Evolutionary conservation across 2,113 vertebrate genomes (phyloP), one percentile per base, ranked within the genome.

Genomic region (Grallaria varia): DNA sequence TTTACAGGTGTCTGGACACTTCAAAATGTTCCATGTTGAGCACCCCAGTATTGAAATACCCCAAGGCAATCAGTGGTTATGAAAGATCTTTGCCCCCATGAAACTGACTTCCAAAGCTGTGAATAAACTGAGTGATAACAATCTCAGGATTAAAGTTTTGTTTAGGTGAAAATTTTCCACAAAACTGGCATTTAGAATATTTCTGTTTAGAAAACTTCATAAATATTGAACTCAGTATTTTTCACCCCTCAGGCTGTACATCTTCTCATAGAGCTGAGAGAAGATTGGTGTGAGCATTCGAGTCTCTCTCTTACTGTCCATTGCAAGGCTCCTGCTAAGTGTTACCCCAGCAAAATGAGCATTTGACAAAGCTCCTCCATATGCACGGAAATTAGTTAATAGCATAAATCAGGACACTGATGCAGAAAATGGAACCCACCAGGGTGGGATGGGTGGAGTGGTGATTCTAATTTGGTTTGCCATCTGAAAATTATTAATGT

Each of bases 401-500:
- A 66, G 62, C 62, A 68, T 31, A 87, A 94, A 89, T 11, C 42
- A 58, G 23, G 53, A 93, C 75, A 76, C 31, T 42, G 71, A 62
- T 85, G 87, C 55, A 91, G 78, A 91, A 95, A 94, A 74, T 90
- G 82, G 52, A 93, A 68, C 72, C 47, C n/a, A 71, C 68, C 27
- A 59, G 75, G 30, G 59, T 81, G 59, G 84, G 39, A 62, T 84
- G 7, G 80, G 81, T 72, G 80, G 88, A 90, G 69, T 31, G 55
- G 39, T 85, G 95, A 71, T 82, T 93, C 71, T 87, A 72, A 85
- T 90, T 71, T 50, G 82, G 33, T 39, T 67, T 93, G 28, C 82
- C 89, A 59, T 74, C 80, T 96, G 89, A 95, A 96, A 80, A 81
- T 85, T 94, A 83, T 93, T 90, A 83, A 66, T 68, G 45, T 66